Base-by-base conservation (phyloP, 2,113 vertebrate species). In the Phrynocephalus versicolor region DNA sequence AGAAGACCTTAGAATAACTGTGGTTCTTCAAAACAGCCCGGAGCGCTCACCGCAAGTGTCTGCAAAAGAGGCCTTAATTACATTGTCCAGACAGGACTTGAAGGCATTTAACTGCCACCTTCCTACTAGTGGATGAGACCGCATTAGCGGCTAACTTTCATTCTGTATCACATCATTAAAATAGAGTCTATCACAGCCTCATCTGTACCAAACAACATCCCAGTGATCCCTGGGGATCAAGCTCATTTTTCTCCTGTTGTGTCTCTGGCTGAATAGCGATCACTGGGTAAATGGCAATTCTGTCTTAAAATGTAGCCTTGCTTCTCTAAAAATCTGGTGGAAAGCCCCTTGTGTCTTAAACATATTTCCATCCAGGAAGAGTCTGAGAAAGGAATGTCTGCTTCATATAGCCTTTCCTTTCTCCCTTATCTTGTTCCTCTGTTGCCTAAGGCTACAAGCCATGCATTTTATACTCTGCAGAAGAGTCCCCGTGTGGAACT, bases 1-100 rank as follows among this genome's bases (percentile, higher is more conserved):
- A 69, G 77, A 83, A 84, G 77, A 69, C 87, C 77, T 88, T 84
- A 88, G 87, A 88, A 84, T 88, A 88, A 88, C 87, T 88, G 87
- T 41, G 70, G 82, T 73, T 84, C 82, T 69, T 84, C 70, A 75
- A 82, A 84, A 73, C 81, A 79, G 74, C 41, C 86, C 74, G 82
- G 41, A 80, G 58, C 76, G 45, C 33, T 45, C 27, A 76, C 35
- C 60, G 6, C 87, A 80, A 80, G 76, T 41, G 70, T 88, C 86
- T 88, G 77, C 70, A 69, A 67, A 60, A 74, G 60, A 80, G 35
- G 76, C 76, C 70, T 84, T 88, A 88, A 88, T 84, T 84, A 84
- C 70, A 84, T 60, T 80, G 87, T 80, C 82, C 87, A 88, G 87
- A 84, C 70, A 30, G 82, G 82, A 84, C 8, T 80, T 84, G 65